Conservation (phyloP, 2,888 invertebrate species). For the Spicauda simplicius region DNA sequence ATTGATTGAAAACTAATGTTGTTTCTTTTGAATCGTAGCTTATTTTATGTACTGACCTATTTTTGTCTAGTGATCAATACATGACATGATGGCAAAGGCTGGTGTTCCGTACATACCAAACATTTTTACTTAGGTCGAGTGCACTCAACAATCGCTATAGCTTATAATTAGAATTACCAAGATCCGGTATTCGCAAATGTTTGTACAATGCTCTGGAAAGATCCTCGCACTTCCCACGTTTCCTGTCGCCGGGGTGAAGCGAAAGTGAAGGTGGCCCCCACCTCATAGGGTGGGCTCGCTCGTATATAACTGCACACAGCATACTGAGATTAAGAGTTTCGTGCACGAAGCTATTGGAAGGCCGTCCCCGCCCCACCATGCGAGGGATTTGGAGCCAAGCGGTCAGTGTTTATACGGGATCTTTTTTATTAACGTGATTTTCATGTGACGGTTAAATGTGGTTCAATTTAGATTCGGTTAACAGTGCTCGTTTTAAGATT, state of each 20-base stretch:
- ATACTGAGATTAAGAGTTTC: constrained; percentile 72
- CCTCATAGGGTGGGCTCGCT: constrained; percentile 58
- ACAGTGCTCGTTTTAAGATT: neutral
- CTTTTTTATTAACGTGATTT: constrained; percentile 2
- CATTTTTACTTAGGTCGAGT: too few relatives aligned
- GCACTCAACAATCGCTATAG: too few relatives aligned
- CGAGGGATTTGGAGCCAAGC: constrained; percentile 85
- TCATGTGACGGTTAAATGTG: constrained; percentile 5
- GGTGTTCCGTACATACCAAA: too few relatives aligned
- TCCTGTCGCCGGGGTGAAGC: constrained; percentile 54
- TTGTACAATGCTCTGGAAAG: constrained; percentile 24
- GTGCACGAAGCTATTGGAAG: constrained; percentile 68
- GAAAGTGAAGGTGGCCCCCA: constrained; percentile 62
- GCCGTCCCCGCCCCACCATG: constrained; percentile 80
- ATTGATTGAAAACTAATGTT: too few relatives aligned
- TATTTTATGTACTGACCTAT: too few relatives aligned
- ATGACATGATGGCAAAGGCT: too few relatives aligned
- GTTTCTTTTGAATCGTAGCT: too few relatives aligned
- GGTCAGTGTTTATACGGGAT: constrained; percentile 76
- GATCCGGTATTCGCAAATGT: too few relatives aligned
- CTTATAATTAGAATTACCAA: too few relatives aligned
- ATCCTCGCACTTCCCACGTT: constrained; percentile 39
- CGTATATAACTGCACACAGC: constrained; percentile 61
- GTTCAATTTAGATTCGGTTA: neutral
- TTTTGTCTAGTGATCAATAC: too few relatives aligned